phyloP scores from a whole-genome alignment of 2,113 vertebrate genomes.

The Calidris pugnax region DNA sequence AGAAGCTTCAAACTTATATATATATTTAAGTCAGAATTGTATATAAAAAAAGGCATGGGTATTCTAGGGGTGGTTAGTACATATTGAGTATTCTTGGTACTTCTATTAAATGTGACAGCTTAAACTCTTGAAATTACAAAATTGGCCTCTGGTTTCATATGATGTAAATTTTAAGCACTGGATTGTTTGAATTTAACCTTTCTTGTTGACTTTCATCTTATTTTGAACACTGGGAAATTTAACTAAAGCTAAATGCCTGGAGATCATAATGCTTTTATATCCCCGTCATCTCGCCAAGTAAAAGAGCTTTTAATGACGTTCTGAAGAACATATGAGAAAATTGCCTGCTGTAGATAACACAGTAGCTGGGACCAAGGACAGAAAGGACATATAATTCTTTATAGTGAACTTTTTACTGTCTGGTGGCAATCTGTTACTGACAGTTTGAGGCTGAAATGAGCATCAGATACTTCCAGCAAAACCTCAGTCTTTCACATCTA shows the following conservation, averaged over 20 bases:
- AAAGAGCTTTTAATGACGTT: conserved; percentile 53
- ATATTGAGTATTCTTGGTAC: background rate
- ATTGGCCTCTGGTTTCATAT: background rate
- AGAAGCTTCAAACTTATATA: background rate
- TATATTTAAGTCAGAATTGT: background rate
- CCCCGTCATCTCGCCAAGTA: background rate
- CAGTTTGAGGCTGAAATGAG: conserved; percentile 41
- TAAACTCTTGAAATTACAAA: background rate
- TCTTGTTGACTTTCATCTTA: conserved; percentile 39
- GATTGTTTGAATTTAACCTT: conserved; percentile 24
- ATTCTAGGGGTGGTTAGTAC: background rate
- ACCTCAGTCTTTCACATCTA: conserved; percentile 50
- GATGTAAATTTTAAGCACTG: background rate
- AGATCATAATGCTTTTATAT: conserved; percentile 47
- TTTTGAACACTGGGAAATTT: conserved; percentile 38
- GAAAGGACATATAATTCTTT: conserved; percentile 64
- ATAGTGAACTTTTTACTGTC: conserved; percentile 18
- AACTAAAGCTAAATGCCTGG: conserved; percentile 9
- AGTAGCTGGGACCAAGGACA: conserved; percentile 63
- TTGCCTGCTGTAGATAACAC: conserved; percentile 21
- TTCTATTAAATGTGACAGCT: background rate
- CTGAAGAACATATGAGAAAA: conserved; percentile 33
- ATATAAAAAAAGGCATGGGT: background rate
- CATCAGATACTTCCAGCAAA: conserved; percentile 29
- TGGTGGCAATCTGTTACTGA: conserved; percentile 56